Base-by-base conservation (phyloP, 2,113 vertebrate genomes). In the Vireo altiloquus region DNA sequence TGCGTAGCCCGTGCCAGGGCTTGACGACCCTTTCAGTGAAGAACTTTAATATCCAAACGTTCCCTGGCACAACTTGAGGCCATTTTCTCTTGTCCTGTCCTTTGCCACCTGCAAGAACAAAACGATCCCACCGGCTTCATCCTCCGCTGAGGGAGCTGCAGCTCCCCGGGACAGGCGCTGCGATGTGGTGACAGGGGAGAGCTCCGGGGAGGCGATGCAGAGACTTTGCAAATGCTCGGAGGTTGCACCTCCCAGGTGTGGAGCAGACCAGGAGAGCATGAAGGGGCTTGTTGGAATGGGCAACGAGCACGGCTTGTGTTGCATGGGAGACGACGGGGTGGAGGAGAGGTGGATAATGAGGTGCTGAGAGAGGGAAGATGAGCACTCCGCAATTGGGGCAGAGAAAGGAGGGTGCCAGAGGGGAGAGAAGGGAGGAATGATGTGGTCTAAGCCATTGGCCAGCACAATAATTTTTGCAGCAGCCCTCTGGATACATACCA, bases 401-500 rank as follows among this genome's bases (percentile, higher is more conserved):
- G 53, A 44, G 59, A 40, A 68, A 52, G 83, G 68, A 68, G 23
- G 75, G n/a, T 88, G 88, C 85, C 92, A 7, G 90, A 37, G 79
- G 79, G 70, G 70, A 61, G 82, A 2, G 11, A 15, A 54, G 54
- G 23, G 14, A 92, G 82, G 76, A 96, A 63, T 92, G 80, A 89
- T 97, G 96, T 68, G 94, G 96, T 94, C 83, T 83, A 7, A 89
- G 86, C 42, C 90, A 24, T 5, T 4, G 76, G 74, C 76, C 86
- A 63, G 82, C 82, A 37, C 47, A 90, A 54, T 47, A 59, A 17
- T 77, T 70, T 83, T 35, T 70, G 42, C 50, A 83, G 80, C 76
- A 86, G 63, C 86, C 95, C 71, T 96, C 88, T 88, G 86, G 90
- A 66, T 86, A 90, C 71, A 93, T 88, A 93, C 79, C 40, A n/a